phyloP scores from a whole-genome alignment of 2,113 vertebrate genomes.

The Lamprologus speciosus region DNA sequence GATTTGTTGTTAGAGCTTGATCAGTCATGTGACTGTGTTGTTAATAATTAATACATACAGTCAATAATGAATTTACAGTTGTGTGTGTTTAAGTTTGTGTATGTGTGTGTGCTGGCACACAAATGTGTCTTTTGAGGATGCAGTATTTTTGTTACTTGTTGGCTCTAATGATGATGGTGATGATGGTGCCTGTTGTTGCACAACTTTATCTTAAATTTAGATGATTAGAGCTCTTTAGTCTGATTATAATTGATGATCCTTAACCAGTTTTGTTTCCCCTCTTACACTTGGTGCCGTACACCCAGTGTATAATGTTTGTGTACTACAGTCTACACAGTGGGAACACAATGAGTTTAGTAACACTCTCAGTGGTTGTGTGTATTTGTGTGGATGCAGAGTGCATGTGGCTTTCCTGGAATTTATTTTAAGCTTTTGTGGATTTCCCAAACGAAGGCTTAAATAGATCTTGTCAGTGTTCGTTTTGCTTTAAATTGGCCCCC shows the following conservation, averaged over 20 bases:
- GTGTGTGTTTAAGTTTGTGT: background rate
- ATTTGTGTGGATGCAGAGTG: slow-evolving; percentile 1
- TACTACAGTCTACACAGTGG: background rate
- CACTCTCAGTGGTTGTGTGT: background rate
- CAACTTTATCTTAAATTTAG: background rate
- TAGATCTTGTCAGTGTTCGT: slow-evolving; percentile 1
- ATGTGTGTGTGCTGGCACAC: background rate
- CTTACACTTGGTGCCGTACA: background rate
- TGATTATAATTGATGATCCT: background rate
- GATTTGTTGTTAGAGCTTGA: background rate
- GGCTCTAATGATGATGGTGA: background rate
- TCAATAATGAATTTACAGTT: background rate
- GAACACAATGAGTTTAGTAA: background rate
- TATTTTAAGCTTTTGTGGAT: slow-evolving; percentile 30
- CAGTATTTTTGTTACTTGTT: background rate
- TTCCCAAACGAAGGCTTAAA: slow-evolving; percentile 47
- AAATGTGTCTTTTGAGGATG: background rate
- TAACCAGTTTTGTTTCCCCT: background rate
- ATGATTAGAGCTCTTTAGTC: background rate
- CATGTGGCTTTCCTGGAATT: slow-evolving; percentile 27
- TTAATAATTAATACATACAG: background rate
- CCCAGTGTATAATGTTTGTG: background rate
- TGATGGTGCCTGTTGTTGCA: background rate
- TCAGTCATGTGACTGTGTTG: background rate
- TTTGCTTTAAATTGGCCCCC: background rate